Evolutionary conservation across 1,140 invertebrate genomes (phyloP).

Genomic region (Cecropterus lyciades): DNA sequence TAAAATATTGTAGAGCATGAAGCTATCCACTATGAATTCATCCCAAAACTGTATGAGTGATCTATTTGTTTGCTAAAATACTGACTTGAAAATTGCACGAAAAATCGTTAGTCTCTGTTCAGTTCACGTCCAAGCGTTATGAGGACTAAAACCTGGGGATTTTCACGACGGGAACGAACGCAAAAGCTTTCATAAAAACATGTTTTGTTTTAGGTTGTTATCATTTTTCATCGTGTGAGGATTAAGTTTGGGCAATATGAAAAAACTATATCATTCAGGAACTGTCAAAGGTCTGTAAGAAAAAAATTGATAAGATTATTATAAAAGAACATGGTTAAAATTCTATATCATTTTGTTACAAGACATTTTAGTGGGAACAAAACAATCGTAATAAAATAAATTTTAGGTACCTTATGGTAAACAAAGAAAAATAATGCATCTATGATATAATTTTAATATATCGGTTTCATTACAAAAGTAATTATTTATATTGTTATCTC

Average conservation of each 20-base stretch:
- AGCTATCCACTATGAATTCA: not conserved
- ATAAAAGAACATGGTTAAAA: no score
- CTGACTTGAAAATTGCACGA: constrained; percentile 14
- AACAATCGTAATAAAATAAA: no score
- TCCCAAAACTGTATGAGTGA: constrained; percentile 9
- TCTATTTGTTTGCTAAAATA: constrained; percentile 22
- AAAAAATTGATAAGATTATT: no score
- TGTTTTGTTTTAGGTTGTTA: constrained; percentile 17
- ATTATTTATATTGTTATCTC: no score
- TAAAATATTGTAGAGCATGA: no score
- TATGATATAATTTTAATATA: no score
- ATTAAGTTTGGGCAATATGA: not conserved
- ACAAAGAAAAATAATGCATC: no score
- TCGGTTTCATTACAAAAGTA: no score
- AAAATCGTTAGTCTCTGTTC: constrained; percentile 8
- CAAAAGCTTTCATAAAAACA: constrained; percentile 1
- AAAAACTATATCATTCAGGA: not conserved
- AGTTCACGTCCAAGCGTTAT: constrained; percentile 6
- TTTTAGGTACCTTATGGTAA: no score
- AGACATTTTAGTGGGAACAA: no score
- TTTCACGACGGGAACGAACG: constrained; percentile 5
- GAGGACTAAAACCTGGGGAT: constrained; percentile 19
- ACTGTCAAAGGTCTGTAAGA: no score
- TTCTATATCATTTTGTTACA: no score
- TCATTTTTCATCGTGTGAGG: constrained; percentile 14